These are phyloP conservation scores for Dioctria linearis DNA, from an alignment of 2,888 invertebrate genomes.

Conservation along the genomic window DNA sequence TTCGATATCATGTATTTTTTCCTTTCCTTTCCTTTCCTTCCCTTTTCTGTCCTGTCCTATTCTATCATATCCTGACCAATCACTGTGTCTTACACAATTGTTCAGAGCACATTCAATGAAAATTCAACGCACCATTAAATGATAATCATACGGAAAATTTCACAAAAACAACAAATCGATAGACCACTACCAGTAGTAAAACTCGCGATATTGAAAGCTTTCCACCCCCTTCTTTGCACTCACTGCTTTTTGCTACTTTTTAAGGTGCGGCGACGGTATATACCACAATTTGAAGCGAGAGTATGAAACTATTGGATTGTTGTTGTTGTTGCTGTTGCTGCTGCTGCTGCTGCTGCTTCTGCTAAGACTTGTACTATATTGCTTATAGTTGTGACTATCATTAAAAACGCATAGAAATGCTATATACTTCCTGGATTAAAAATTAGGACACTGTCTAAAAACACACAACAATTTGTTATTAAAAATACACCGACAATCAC, in stretches of 20 bases:
- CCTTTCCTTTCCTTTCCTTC: not conserved
- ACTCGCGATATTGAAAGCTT: slow-evolving; percentile 51
- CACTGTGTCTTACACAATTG: slow-evolving; percentile 7
- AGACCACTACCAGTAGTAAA: slow-evolving; percentile 50
- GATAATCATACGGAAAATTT: slow-evolving; percentile 55
- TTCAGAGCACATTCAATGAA: slow-evolving; percentile 9
- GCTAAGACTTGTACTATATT: not conserved
- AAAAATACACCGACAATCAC: not conserved
- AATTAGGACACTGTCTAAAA: not conserved
- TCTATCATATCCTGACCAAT: not conserved
- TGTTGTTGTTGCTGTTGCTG: slow-evolving; percentile 24
- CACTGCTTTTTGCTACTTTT: slow-evolving; percentile 29
- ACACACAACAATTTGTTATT: not conserved
- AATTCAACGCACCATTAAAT: slow-evolving; percentile 43
- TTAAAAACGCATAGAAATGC: not conserved
- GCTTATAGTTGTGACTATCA: not conserved
- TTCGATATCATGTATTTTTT: not conserved
- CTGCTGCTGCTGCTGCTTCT: not conserved
- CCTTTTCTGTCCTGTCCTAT: not conserved
- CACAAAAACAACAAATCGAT: slow-evolving; percentile 58
- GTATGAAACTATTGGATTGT: slow-evolving; percentile 38
- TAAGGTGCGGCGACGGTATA: slow-evolving; percentile 47
- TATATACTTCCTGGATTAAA: not conserved
- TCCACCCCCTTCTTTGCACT: slow-evolving; percentile 28
- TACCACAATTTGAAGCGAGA: slow-evolving; percentile 41